Percentiles rank a stretch among this genome's conserved stretches.
Conservation (phyloP, 2,888 invertebrate species). For the Priapulus caudatus region DNA sequence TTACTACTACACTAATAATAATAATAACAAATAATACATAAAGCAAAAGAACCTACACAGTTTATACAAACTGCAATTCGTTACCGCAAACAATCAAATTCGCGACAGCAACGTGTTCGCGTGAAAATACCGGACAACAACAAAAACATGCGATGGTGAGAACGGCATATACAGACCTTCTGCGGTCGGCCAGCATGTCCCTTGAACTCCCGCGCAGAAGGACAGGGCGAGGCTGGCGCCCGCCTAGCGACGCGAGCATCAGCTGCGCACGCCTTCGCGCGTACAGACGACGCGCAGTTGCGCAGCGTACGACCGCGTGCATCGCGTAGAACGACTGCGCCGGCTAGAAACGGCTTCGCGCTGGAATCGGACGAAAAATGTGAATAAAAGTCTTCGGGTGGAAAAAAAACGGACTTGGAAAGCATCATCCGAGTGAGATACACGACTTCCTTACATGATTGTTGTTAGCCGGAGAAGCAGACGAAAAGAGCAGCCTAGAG, state of each 20-base stretch:
- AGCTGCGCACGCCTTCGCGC: slow-evolving; percentile 48
- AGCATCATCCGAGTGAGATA: too few species aligned
- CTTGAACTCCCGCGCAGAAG: slow-evolving; percentile 53
- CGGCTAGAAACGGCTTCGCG: too few species aligned
- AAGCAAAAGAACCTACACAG: too few species aligned
- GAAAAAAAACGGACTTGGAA: not conserved
- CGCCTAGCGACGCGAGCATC: slow-evolving; percentile 46
- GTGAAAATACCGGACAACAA: not conserved
- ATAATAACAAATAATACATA: slow-evolving; percentile 4
- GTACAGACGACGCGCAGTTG: slow-evolving; percentile 51
- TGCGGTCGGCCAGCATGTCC: slow-evolving; percentile 50
- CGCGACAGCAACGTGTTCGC: too few species aligned
- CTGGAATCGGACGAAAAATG: slow-evolving; percentile 45
- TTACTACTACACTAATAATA: too few species aligned
- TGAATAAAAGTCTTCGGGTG: slow-evolving; percentile 10
- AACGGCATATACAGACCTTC: slow-evolving; percentile 26
- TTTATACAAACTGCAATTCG: too few species aligned
- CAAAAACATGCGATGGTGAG: not conserved
- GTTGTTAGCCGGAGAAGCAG: too few species aligned
- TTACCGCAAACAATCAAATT: too few species aligned
- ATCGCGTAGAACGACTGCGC: slow-evolving; percentile 57
- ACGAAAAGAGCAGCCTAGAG: too few species aligned
- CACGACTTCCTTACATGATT: too few species aligned
- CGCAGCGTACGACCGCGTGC: slow-evolving; percentile 50
- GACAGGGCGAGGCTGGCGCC: slow-evolving; percentile 51